Percentiles rank a stretch among this genome's conserved stretches.
Evolutionary conservation across 2,888 invertebrate genomes (phyloP).

Genomic region (Drosophila melanosoma): DNA sequence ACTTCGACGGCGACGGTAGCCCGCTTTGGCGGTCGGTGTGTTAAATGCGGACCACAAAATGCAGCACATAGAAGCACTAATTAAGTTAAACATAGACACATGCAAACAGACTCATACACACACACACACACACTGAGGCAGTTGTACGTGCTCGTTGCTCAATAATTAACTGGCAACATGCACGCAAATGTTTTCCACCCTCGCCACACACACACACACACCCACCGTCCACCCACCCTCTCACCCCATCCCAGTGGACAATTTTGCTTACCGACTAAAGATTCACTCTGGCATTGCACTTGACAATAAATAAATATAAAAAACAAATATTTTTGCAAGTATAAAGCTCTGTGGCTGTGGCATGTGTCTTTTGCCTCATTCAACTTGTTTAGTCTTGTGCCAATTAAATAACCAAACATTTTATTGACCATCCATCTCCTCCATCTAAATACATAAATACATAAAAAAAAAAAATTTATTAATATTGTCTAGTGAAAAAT

Average conservation of each 20-base stretch:
- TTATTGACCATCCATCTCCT: neutral
- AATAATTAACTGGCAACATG: constrained; percentile 79
- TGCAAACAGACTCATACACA: constrained; percentile 64
- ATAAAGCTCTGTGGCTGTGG: neutral
- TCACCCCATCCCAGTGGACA: neutral
- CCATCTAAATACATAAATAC: neutral
- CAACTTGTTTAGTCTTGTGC: constrained; percentile 1
- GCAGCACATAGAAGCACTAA: constrained; percentile 75
- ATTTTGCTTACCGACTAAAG: constrained; percentile 50
- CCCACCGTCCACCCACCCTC: neutral
- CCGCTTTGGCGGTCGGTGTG: constrained; percentile 63
- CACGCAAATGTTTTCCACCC: constrained; percentile 58
- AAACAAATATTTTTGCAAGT: neutral
- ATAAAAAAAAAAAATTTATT: neutral
- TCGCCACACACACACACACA: constrained; percentile 12
- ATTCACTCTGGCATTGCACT: constrained; percentile 68
- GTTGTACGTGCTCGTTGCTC: constrained; percentile 72
- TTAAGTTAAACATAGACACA: constrained; percentile 80
- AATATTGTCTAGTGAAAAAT: neutral
- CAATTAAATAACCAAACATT: constrained; percentile 38
- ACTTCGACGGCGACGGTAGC: constrained; percentile 13
- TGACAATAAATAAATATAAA: constrained; percentile 51
- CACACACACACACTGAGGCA: constrained; percentile 36
- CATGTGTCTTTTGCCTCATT: neutral
- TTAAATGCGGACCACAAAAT: constrained; percentile 78